These are phyloP conservation scores for Neelides sp. DNA, from an alignment of 1,140 invertebrate species.

Conservation along the genomic window DNA sequence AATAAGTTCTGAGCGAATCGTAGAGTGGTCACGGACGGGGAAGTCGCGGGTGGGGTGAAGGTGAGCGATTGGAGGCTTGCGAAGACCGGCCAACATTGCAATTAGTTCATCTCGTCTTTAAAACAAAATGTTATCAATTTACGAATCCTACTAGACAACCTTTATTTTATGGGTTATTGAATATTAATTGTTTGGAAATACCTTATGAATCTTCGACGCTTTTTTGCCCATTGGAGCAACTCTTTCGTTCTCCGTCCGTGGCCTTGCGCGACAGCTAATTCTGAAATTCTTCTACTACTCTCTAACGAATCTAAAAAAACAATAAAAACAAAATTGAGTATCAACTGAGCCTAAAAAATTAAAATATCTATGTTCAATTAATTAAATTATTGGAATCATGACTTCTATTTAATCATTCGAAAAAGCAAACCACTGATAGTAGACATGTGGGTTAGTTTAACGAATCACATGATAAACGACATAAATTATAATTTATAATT, in stretches of 20 bases:
- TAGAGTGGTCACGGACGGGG: too few species aligned
- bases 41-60: too few species aligned
- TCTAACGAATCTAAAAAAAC: slow-evolving; percentile 5
- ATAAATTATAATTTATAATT: too few species aligned
- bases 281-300: slow-evolving; percentile 4
- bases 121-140: neutral
- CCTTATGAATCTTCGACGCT: slow-evolving; percentile 9
- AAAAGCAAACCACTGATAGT: too few species aligned
- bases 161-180: neutral
- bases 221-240: slow-evolving; percentile 9
- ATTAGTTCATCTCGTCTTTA: slow-evolving; percentile 8
- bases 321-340: slow-evolving; percentile 1
- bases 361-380: too few species aligned
- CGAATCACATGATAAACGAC: too few species aligned
- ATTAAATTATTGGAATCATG: too few species aligned
- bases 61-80: too few species aligned
- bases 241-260: slow-evolving; percentile 8
- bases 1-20: too few species aligned
- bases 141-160: neutral
- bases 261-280: slow-evolving; percentile 7
- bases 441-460: too few species aligned
- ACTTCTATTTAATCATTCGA: too few species aligned
- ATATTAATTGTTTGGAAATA: neutral
- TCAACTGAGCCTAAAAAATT: too few species aligned
- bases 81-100: slow-evolving; percentile 12